Evolutionary conservation across 1,140 invertebrate genomes (phyloP).

Genomic region (Zaprionus africanus): DNA sequence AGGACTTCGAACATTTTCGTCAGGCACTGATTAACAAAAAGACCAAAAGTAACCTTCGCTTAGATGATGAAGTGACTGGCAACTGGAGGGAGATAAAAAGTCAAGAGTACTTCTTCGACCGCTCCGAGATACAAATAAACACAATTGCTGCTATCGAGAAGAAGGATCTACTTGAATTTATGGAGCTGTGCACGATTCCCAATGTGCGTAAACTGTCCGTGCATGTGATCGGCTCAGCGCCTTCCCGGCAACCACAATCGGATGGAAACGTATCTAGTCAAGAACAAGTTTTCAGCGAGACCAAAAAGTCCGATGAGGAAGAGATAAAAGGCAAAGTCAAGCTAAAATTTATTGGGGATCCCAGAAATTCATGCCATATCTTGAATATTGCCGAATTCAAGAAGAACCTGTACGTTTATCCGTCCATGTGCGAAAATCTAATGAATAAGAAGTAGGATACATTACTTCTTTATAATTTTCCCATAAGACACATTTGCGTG

Average conservation of each 20-base stretch:
- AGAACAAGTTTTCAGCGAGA: too few relatives aligned
- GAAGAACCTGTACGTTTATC: slow-evolving; percentile 74
- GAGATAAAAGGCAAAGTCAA: slow-evolving; percentile 48
- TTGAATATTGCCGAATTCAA: slow-evolving; percentile 71
- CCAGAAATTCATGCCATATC: slow-evolving; percentile 51
- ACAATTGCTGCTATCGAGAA: slow-evolving; percentile 17
- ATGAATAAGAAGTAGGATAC: slow-evolving; percentile 1
- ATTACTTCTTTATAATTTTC: not conserved
- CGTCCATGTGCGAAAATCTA: slow-evolving; percentile 60
- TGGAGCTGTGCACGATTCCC: slow-evolving; percentile 28
- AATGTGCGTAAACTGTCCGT: slow-evolving; percentile 60
- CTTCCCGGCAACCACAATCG: not conserved
- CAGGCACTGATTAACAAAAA: slow-evolving; percentile 89
- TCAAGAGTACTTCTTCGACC: slow-evolving; percentile 89
- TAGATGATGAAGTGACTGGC: slow-evolving; percentile 90
- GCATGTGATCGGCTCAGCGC: slow-evolving; percentile 48
- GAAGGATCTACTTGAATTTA: slow-evolving; percentile 40
- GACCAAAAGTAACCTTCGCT: slow-evolving; percentile 88
- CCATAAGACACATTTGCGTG: not conserved
- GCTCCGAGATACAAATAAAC: slow-evolving; percentile 66
- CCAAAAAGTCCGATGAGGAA: slow-evolving; percentile 44
- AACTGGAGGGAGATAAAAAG: slow-evolving; percentile 90
- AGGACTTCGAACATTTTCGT: slow-evolving; percentile 87
- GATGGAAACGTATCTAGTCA: slow-evolving; percentile 1
- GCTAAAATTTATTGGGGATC: slow-evolving; percentile 58